phyloP scores from a whole-genome alignment of 1,140 invertebrate species.

The Littorina saxatilis region DNA sequence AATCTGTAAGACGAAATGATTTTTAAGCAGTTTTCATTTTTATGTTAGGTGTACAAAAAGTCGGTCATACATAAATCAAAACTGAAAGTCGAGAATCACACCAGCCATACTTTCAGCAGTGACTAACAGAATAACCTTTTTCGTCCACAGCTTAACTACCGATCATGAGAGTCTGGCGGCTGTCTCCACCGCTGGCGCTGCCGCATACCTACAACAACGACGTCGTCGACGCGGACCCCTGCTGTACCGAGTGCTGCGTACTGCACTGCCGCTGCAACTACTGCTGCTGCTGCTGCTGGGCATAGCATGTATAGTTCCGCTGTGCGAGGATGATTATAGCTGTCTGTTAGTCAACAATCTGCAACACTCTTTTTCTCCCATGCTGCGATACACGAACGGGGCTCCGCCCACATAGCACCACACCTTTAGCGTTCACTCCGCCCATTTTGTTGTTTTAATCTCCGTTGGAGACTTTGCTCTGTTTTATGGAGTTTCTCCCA shows the following conservation, averaged over 20 bases:
- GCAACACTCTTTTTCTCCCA: conserved; percentile 85
- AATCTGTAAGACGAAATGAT: too few relatives aligned
- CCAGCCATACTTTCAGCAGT: neutral
- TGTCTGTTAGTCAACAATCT: conserved; percentile 90
- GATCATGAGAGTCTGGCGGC: conserved; percentile 26
- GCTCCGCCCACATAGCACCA: conserved; percentile 82
- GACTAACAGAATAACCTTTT: neutral
- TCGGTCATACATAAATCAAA: too few relatives aligned
- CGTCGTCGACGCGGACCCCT: conserved; percentile 78
- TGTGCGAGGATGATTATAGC: conserved; percentile 89
- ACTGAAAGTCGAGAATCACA: neutral
- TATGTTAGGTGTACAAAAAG: too few relatives aligned
- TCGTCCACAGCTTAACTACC: conserved; percentile 33
- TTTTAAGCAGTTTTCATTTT: too few relatives aligned
- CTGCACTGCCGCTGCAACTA: conserved; percentile 93
- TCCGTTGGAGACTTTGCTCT: neutral
- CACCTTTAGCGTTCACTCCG: neutral
- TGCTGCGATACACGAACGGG: conserved; percentile 91
- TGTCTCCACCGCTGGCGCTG: too few relatives aligned
- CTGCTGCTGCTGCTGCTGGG: conserved; percentile 92
- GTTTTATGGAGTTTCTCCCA: neutral
- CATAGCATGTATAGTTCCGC: conserved; percentile 90
- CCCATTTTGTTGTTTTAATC: too few relatives aligned
- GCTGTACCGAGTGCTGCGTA: conserved; percentile 89
- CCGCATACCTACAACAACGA: neutral